Evolutionary conservation across 2,113 vertebrate genomes (phyloP), one percentile per base, ranked within the genome.

Genomic region (Hippocampus guttulatus): DNA sequence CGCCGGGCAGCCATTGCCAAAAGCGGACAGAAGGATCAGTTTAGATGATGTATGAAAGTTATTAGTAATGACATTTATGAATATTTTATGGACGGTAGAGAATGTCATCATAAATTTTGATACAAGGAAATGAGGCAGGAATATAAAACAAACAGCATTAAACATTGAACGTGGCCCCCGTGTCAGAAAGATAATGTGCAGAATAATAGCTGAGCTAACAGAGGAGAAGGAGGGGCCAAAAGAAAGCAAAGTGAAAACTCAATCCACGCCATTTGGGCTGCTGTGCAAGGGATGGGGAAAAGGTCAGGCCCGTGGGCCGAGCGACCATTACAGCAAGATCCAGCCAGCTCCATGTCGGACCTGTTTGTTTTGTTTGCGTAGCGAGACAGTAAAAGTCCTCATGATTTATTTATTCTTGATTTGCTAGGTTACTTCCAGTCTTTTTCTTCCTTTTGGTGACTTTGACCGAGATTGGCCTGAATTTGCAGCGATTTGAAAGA

Each of bases 61-160:
- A 93, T 93, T 92, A 92, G 90, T 90, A 90, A 93, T 93, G 92
- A 92, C 92, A 93, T 93, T 93, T 92, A 92, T 93, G 91, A 92
- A 93, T 93, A 91, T 92, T 93, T 93, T 87, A 93, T 93, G 85
- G 88, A 88, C 90, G 84, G 89, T 89, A 88, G 90, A 90, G 87
- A 90, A 92, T 90, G 91, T 90, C 91, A 88, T 92, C 91, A 92
- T 92, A 88, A 82, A 92, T 92, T 91, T 91, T 92, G 90, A 92
- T 92, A 90, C 91, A 91, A 80, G 87, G 89, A 92, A 92, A 92
- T 93, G 88, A 92, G 89, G 86, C 86, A 86, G 88, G 91, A 88
- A 91, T 92, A 89, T 92, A 92, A 92, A 92, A 92, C 90, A 93
- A 93, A 93, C 92, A 92, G 90, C 90, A 92, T 93, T 93, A 91